Base-by-base conservation (phyloP, 2,113 vertebrate genomes). In the Ochotona curzoniae region DNA sequence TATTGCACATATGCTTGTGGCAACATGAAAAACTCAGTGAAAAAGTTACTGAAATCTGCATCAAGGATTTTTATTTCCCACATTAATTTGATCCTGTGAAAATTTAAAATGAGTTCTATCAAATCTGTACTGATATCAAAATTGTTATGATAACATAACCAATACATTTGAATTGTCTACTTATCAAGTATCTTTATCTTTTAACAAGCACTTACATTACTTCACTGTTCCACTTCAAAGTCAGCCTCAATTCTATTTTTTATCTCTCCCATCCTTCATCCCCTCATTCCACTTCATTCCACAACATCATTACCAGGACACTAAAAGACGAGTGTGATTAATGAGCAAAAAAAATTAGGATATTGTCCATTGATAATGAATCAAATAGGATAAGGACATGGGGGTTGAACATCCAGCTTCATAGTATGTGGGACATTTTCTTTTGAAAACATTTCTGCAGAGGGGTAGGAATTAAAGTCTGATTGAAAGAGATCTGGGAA, bases 51-150 rank as follows among this genome's bases (percentile, higher is more conserved):
- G 61, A 82, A 91, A 83, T 95, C 9, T 74, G 9, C 7, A 35
- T 61, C 20, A 80, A 78, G 21, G 69, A 86, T 81, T 84, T 44
- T 61, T 64, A 71, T 78, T 92, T 75, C 7, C 38, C 9, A 5
- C 38, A 83, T 79, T 79, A 60, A 91, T 81, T 91, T 73, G 4
- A 84, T 64, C 84, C 76, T 66, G 17, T 74, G 38, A 89, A 73
- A 38, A 57, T 70, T 61, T 93, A 82, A 80, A 85, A 73, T 76
- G 28, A 83, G 7, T 64, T 51, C 35, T 74, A 57, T 26, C 18
- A 76, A 70, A 30, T 82, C 38, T 11, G 3, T 64, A 25, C n/a
- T 28, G 28, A 35, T 54, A 82, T 63, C 35, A 83, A 87, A 79
- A 47, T 35, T 60, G 61, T 61, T 47, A 54, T 28, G 79, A 80